Conservation (phyloP, 30 jellyfish, hydroid and myxozoan genomes). For the Haliclystus octoradiatus region DNA sequence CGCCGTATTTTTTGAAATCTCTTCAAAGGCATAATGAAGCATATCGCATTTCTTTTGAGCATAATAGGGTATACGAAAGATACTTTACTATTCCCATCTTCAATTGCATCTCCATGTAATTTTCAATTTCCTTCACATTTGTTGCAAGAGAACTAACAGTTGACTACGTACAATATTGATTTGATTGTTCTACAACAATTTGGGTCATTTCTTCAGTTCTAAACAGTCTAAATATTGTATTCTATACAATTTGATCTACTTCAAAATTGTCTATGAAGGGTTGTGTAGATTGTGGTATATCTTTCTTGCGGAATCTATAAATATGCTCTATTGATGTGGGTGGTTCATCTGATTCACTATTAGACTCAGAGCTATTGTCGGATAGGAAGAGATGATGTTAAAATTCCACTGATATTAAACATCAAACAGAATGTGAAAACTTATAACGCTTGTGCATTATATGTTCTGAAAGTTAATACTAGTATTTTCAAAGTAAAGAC, state of each 20-base stretch:
- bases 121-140: conserved; percentile 11
- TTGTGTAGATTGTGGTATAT: no score
- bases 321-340: conserved; percentile 12
- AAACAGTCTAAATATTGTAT: no score
- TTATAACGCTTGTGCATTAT: no score
- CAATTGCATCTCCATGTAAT: conserved; percentile 46
- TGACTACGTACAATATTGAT: conserved; percentile 26
- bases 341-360: background rate
- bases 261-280: no score
- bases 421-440: no score
- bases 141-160: conserved; percentile 15
- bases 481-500: no score
- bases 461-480: no score
- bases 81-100: conserved; percentile 30
- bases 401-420: no score
- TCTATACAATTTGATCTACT: no score
- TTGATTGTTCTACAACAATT: conserved; percentile 26
- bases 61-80: conserved; percentile 32
- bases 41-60: conserved; percentile 39
- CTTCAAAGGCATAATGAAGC: conserved; percentile 44
- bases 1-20: conserved; percentile 24
- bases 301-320: conserved; percentile 13
- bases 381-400: no score
- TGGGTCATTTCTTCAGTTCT: conserved; percentile 14
- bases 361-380: no score